Conservation (phyloP, 2,113 vertebrate species). For the Bubo blakistoni region DNA sequence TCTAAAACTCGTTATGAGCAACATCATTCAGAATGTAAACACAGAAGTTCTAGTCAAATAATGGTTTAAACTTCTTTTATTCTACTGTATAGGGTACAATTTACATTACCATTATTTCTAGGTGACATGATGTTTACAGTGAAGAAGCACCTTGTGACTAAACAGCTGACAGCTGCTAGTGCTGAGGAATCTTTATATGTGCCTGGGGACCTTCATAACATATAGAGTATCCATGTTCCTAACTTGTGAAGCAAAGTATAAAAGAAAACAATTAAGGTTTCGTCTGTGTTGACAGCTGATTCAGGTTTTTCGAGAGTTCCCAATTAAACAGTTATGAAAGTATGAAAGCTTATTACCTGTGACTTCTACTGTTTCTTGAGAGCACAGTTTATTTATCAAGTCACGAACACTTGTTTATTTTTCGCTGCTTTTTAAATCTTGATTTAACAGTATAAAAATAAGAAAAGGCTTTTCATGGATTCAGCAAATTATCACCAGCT, state of each 20-base stretch:
- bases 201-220: constrained; percentile 41
- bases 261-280: constrained; percentile 51
- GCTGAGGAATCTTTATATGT: constrained; percentile 54
- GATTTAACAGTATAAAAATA: not conserved
- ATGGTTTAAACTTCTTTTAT: not conserved
- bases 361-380: not conserved
- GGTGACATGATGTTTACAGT: constrained; percentile 47
- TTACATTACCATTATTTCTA: constrained; percentile 47
- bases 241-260: constrained; percentile 56
- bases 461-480: not conserved
- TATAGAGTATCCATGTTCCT: constrained; percentile 33
- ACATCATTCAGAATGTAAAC: not conserved
- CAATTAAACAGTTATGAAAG: constrained; percentile 24
- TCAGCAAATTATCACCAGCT: not conserved
- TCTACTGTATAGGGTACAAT: not conserved
- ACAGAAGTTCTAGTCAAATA: not conserved
- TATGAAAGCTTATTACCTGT: not conserved
- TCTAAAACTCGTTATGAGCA: not conserved
- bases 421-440: not conserved
- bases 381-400: not conserved
- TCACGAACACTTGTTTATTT: not conserved
- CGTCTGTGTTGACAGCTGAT: constrained; percentile 24
- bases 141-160: constrained; percentile 53
- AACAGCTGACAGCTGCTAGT: constrained; percentile 70
- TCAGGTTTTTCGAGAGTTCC: constrained; percentile 19